A percentile compares a stretch with the other conserved stretches of the same genome.
Evolutionary conservation across 1,140 invertebrate genomes (phyloP).

Genomic region (Zeugodacus cucurbitae): DNA sequence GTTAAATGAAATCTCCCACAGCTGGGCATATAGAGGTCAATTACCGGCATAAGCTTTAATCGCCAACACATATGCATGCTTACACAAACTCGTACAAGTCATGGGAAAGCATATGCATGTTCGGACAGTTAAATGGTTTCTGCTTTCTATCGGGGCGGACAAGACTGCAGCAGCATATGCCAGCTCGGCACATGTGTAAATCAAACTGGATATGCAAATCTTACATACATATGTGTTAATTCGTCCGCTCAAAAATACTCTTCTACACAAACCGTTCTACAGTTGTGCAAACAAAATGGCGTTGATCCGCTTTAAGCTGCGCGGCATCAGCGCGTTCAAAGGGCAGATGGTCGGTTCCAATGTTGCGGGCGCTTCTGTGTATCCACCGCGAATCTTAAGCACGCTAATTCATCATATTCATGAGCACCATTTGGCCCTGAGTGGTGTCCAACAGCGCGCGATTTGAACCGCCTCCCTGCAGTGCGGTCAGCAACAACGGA

Average conservation of each 20-base stretch:
- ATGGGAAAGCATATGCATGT: no score
- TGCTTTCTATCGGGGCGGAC: no score
- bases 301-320: constrained; percentile 13
- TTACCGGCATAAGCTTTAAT: background rate
- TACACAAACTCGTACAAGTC: background rate
- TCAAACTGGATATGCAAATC: background rate
- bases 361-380: constrained; percentile 10
- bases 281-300: background rate
- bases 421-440: constrained; percentile 36
- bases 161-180: no score
- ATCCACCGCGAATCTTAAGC: constrained; percentile 22
- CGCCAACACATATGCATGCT: background rate
- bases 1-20: background rate
- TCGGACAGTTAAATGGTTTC: no score
- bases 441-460: background rate
- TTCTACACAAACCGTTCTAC: background rate
- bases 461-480: background rate
- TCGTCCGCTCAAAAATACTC: background rate
- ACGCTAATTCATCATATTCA: constrained; percentile 35
- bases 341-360: background rate
- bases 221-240: background rate
- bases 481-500: background rate
- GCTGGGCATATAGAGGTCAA: background rate
- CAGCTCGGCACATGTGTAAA: no score
- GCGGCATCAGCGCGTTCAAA: background rate